Base-by-base conservation (phyloP, 2,888 invertebrate genomes). In the Pharmacophagus antenor region DNA sequence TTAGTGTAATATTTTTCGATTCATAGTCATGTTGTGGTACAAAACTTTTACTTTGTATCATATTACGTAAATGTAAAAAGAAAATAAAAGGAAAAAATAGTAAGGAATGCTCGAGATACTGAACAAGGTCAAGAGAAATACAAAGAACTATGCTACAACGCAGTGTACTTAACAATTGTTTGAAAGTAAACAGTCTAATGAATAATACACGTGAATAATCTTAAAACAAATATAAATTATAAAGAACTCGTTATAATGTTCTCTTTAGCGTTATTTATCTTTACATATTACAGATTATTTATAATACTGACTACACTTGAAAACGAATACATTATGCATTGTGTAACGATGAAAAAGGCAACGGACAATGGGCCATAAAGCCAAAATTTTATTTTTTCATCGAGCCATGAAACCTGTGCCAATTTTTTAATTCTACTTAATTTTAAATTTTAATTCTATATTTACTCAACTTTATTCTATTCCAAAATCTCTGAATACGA, bases 51-150 rank as follows among this genome's bases (percentile, higher is more conserved):
- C n/a, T 37, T 37, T 37, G 37, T 37, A n/a, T n/a, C n/a, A n/a
- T 37, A 27, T 27, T 5, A 1, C 10, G 31, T 31, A 31, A 12
- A 31, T 31, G 3, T 31, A 31, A 31, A 31, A 15, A 15, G 10
- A 12, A n/a, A 12, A 2, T 37, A n/a, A n/a, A n/a, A n/a, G n/a
- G 10, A 20, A 44, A 20, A 47, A 21, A 22, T 15, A 47, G 12
- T 8, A 22, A 12, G 8, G 22, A 22, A 46, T 15, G 15, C 10
- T 44, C 1, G 44, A 20, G 5, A 20, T 22, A 49, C 20, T 20
- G 5, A 31, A 25, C 51, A 54, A 54, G 46, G 54, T 27, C 46
- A 44, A 54, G 20, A 7, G 54, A 46, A 20, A 44, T 17, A 54
- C 46, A 20, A 54, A 46, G 54, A 54, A 54, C 25, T 20, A 18